A percentile compares a stretch with the other conserved stretches of the same genome.
phyloP scores from a whole-genome alignment of 2,888 invertebrate genomes.

The Imbricaverruca yamaguchii region DNA sequence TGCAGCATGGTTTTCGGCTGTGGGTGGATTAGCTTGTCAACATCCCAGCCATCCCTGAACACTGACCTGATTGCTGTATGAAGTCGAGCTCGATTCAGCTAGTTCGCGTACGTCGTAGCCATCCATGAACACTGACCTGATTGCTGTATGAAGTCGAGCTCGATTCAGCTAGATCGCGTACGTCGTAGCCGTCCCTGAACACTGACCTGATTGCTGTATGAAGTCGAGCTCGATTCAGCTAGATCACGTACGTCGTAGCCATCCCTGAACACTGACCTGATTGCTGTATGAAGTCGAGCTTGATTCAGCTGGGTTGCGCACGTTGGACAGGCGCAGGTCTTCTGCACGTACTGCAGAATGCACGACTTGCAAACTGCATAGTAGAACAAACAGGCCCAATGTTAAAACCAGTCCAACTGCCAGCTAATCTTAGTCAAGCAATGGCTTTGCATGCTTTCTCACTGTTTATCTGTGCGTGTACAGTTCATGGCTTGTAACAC shows the following conservation, averaged over 20 bases:
- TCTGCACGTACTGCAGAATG: conserved; percentile 25
- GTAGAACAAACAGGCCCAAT: background rate
- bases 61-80: background rate
- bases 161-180: background rate
- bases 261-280: background rate
- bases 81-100: too few species aligned
- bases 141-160: background rate
- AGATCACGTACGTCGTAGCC: too few species aligned
- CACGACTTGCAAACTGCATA: conserved; percentile 29
- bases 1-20: too few species aligned
- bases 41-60: too few species aligned
- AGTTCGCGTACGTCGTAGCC: too few species aligned
- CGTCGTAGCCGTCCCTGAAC: background rate
- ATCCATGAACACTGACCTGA: background rate
- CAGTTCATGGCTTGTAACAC: too few species aligned
- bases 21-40: too few species aligned
- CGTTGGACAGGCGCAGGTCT: background rate
- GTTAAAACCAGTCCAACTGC: too few species aligned
- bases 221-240: too few species aligned
- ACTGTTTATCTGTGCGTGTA: too few species aligned
- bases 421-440: too few species aligned
- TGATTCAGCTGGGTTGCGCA: background rate
- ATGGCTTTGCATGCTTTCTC: too few species aligned
- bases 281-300: background rate
- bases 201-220: background rate